A percentile compares a stretch with the other conserved stretches of the same genome.
phyloP scores from a whole-genome alignment of 2,888 invertebrate genomes.

The Cephus pulcher region DNA sequence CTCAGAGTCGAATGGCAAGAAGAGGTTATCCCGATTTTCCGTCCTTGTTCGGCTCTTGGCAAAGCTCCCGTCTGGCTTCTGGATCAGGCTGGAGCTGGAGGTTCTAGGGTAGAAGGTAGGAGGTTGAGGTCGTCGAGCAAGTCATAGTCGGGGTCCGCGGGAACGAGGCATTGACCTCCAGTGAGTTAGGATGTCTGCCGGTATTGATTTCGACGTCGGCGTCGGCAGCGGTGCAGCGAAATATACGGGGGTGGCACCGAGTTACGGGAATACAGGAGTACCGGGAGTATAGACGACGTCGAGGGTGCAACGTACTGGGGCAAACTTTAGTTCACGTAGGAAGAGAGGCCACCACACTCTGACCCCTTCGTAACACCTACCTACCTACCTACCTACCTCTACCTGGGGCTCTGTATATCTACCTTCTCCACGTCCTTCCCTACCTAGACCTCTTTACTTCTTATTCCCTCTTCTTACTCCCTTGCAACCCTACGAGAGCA shows the following conservation, averaged over 20 bases:
- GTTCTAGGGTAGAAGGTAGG: constrained; percentile 52
- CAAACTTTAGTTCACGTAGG: constrained; percentile 49
- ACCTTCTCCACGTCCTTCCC: not conserved
- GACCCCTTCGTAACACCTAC: not conserved
- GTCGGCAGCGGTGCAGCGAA: constrained; percentile 50
- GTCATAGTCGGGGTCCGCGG: constrained; percentile 64
- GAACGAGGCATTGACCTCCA: constrained; percentile 73
- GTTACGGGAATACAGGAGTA: constrained; percentile 50
- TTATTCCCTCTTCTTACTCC: constrained; percentile 12
- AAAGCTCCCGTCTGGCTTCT: constrained; percentile 46
- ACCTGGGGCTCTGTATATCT: constrained; percentile 6
- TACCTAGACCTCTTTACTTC: constrained; percentile 13
- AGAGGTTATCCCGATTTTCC: not conserved
- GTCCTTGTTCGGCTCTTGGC: not conserved
- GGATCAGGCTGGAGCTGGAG: constrained; percentile 43
- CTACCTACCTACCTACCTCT: constrained; percentile 19
- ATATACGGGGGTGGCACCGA: constrained; percentile 45
- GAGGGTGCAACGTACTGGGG: constrained; percentile 64
- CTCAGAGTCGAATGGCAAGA: not conserved
- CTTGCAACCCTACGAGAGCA: constrained; percentile 19
- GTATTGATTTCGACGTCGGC: constrained; percentile 66
- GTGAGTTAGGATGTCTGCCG: constrained; percentile 70
- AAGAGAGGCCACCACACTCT: not conserved
- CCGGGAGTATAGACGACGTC: constrained; percentile 29
- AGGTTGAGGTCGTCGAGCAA: constrained; percentile 69